These are phyloP conservation scores for Neoscelio sp. DNA, from an alignment of 2,888 invertebrate species.

Conservation along the genomic window DNA sequence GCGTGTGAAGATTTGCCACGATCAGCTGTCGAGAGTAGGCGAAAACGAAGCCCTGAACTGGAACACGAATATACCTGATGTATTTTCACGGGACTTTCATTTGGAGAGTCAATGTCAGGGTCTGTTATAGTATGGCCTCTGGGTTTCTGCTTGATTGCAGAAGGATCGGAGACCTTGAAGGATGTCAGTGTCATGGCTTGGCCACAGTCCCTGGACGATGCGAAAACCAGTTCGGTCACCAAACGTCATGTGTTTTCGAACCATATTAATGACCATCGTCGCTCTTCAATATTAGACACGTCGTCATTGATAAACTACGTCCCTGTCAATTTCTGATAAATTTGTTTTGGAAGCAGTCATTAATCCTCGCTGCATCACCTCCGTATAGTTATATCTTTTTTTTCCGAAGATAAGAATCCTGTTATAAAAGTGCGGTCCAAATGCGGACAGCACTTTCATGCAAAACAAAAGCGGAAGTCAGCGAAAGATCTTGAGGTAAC, in stretches of 20 bases:
- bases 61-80: constrained; percentile 50
- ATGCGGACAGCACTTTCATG: neutral
- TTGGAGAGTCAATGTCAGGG: constrained; percentile 67
- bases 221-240: constrained; percentile 76
- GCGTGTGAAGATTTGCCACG: constrained; percentile 47
- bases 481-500: no score
- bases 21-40: constrained; percentile 46
- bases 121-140: constrained; percentile 46
- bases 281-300: constrained; percentile 24
- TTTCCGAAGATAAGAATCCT: neutral
- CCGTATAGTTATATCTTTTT: neutral
- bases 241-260: constrained; percentile 44
- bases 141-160: constrained; percentile 59
- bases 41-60: constrained; percentile 58
- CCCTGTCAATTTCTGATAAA: constrained; percentile 25
- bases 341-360: constrained; percentile 10
- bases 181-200: constrained; percentile 80
- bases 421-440: no score
- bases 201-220: constrained; percentile 71
- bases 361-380: neutral
- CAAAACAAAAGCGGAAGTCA: constrained; percentile 10
- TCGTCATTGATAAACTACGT: constrained; percentile 28
- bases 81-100: constrained; percentile 63
- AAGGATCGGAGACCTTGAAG: constrained; percentile 75
- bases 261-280: constrained; percentile 52